Evolutionary conservation across 2,797 vertebrate genomes (phyloP).

Genomic region (Arrhamphus sclerolepis): DNA sequence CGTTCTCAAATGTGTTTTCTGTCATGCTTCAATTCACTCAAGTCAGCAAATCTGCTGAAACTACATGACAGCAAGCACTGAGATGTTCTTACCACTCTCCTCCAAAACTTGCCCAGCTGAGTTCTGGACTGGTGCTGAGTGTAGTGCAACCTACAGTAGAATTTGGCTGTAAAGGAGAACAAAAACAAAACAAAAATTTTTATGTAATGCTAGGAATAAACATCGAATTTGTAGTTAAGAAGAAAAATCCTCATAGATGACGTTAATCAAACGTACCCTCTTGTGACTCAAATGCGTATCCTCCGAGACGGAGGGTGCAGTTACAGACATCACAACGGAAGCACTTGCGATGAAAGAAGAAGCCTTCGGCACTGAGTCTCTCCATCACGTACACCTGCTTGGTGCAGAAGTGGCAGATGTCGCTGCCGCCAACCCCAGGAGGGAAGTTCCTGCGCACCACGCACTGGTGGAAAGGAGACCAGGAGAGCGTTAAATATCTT

Average conservation of each 20-base stretch:
- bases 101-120: conserved; percentile 75
- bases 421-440: conserved; percentile 87
- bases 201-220: background rate
- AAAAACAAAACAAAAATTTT: background rate
- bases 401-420: conserved; percentile 93
- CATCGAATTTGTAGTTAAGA: background rate
- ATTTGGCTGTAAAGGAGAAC: conserved; percentile 82
- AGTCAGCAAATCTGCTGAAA: too few species aligned
- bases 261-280: conserved; percentile 80
- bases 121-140: conserved; percentile 80
- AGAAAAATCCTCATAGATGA: too few species aligned
- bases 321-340: conserved; percentile 91
- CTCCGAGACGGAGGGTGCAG: conserved; percentile 87
- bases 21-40: too few species aligned
- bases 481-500: background rate
- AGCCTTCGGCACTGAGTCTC: conserved; percentile 91
- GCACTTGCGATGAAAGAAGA: conserved; percentile 95
- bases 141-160: conserved; percentile 96
- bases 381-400: conserved; percentile 97
- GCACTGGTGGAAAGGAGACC: conserved; percentile 73
- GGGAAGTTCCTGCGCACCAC: conserved; percentile 82
- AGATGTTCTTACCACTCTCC: conserved; percentile 73
- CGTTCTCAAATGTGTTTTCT: too few species aligned
- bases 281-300: conserved; percentile 87
- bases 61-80: too few species aligned